These are phyloP conservation scores for Pantherophis vulpinus DNA, from an alignment of 2,797 vertebrate species.

Conservation along the genomic window DNA sequence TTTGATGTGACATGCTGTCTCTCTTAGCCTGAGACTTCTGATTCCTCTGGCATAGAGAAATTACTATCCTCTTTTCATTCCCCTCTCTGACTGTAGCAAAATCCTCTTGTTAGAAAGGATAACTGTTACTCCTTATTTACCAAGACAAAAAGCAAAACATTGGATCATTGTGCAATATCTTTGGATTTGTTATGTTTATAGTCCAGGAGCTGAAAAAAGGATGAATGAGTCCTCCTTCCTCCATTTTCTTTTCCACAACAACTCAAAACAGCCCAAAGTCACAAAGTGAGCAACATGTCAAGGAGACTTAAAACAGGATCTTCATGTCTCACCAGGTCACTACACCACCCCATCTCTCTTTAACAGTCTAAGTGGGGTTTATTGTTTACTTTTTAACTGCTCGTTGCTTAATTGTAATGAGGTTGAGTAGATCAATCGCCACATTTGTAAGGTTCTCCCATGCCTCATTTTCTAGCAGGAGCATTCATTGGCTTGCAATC, in stretches of 20 bases:
- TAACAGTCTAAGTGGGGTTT: not conserved
- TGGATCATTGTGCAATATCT: not conserved
- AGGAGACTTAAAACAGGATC: not conserved
- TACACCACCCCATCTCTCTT: not conserved
- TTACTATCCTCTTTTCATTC: not conserved
- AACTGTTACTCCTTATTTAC: not conserved
- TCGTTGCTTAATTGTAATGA: not conserved
- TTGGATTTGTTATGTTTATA: not conserved
- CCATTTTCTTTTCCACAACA: not conserved
- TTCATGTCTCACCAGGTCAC: not conserved
- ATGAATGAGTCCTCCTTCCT: not conserved
- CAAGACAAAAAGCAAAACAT: not conserved
- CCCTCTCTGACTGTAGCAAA: not conserved
- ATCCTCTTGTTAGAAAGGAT: not conserved
- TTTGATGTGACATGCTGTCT: not conserved
- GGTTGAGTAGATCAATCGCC: not conserved
- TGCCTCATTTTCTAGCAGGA: not conserved
- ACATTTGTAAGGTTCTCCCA: not conserved
- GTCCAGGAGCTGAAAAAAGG: not conserved
- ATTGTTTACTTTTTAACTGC: not conserved
- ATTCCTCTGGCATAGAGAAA: not conserved
- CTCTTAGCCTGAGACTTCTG: not conserved
- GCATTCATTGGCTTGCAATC: conserved; percentile 45
- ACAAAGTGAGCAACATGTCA: not conserved
- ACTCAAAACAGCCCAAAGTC: not conserved